Conservation (phyloP, 2,888 invertebrate species). For the Meloe dianella region DNA sequence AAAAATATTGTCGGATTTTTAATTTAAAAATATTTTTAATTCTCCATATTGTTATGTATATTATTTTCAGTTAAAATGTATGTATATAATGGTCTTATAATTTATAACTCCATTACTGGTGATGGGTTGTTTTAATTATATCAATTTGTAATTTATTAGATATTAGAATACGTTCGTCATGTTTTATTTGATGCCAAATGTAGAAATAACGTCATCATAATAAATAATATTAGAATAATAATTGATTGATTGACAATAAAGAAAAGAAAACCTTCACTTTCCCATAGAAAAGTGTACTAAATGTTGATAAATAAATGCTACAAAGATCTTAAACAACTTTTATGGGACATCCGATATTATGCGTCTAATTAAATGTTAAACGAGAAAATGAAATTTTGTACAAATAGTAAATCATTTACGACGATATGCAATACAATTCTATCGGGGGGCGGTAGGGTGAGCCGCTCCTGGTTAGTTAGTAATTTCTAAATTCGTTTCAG, state of each 20-base stretch:
- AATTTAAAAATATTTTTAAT: constrained; percentile 16
- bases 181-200: constrained; percentile 29
- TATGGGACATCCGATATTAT: too few species aligned
- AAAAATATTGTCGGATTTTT: constrained; percentile 10
- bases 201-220: constrained; percentile 20
- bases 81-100: constrained; percentile 18
- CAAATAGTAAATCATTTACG: too few species aligned
- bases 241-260: neutral
- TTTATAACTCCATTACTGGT: constrained; percentile 29
- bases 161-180: constrained; percentile 12
- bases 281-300: too few species aligned
- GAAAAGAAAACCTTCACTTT: too few species aligned
- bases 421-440: too few species aligned
- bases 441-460: too few species aligned
- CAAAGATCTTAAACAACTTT: too few species aligned
- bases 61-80: constrained; percentile 6
- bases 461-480: too few species aligned
- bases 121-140: constrained; percentile 37
- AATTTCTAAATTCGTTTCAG: too few species aligned
- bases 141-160: constrained; percentile 19
- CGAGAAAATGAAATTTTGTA: too few species aligned
- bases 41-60: constrained; percentile 5
- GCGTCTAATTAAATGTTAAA: too few species aligned
- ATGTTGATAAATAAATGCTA: too few species aligned
- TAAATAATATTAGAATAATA: constrained; percentile 16